phyloP scores from a whole-genome alignment of 2,113 vertebrate genomes.

The Coptodon bakossiorum region DNA sequence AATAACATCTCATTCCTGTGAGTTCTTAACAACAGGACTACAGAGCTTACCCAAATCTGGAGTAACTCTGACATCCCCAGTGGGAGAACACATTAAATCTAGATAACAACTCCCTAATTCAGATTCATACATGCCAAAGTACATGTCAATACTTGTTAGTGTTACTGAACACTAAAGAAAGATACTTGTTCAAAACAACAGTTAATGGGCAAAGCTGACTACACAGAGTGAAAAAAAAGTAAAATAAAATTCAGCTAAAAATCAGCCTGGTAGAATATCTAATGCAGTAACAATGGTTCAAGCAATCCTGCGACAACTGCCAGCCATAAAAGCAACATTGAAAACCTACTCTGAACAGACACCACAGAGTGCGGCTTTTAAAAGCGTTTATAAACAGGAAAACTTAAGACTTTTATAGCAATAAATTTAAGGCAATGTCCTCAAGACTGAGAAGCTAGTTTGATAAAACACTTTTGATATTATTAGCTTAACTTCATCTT shows the following conservation, averaged over 20 bases:
- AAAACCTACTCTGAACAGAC: background rate
- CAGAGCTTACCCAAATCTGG: background rate
- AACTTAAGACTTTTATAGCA: background rate
- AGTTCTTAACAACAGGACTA: background rate
- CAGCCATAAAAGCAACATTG: background rate
- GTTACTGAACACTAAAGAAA: background rate
- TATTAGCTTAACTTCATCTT: background rate
- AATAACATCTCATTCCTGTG: background rate
- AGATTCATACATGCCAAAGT: background rate
- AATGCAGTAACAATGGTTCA: background rate
- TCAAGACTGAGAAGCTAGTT: background rate
- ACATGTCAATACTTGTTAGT: background rate
- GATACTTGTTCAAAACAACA: background rate
- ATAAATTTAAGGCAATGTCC: background rate
- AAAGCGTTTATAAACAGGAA: background rate
- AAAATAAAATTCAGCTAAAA: background rate
- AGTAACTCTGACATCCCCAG: background rate
- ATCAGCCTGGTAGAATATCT: background rate
- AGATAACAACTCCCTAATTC: background rate
- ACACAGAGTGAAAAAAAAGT: background rate
- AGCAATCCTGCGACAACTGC: background rate
- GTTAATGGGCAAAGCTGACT: background rate
- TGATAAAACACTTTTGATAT: background rate
- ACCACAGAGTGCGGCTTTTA: background rate
- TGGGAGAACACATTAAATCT: background rate